Evolutionary conservation across 2,888 invertebrate species (phyloP).

Genomic region (Eupsilia transversa): DNA sequence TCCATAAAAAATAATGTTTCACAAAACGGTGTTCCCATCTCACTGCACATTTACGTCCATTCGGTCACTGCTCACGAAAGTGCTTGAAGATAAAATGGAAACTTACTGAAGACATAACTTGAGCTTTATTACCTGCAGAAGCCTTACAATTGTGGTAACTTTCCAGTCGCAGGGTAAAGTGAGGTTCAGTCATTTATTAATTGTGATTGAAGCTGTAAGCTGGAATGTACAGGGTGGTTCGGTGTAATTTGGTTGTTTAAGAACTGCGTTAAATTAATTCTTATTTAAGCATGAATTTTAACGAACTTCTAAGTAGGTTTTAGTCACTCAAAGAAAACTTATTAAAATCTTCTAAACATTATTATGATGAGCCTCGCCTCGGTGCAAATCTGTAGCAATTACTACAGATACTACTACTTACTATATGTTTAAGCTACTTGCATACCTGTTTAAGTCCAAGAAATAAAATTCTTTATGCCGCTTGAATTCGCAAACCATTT

Average conservation of each 20-base stretch:
- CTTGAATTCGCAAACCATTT: background rate
- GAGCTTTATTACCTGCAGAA: constrained; percentile 36
- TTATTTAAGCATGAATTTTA: too few species aligned
- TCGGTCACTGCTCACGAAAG: constrained; percentile 30
- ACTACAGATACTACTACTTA: too few species aligned
- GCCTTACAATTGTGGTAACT: constrained; percentile 24
- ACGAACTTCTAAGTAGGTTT: too few species aligned
- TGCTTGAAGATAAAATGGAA: constrained; percentile 29
- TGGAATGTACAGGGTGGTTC: background rate
- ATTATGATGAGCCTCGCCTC: too few species aligned
- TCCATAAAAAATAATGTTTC: constrained; percentile 20
- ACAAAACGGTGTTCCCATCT: constrained; percentile 18
- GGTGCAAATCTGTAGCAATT: too few species aligned
- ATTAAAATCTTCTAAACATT: too few species aligned
- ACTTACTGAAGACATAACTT: constrained; percentile 29
- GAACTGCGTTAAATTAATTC: too few species aligned
- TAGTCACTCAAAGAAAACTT: too few species aligned
- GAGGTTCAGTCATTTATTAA: constrained; percentile 6
- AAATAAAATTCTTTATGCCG: background rate
- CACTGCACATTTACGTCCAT: constrained; percentile 1
- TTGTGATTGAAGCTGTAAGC: background rate
- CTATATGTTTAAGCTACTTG: too few species aligned
- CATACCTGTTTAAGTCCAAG: too few species aligned
- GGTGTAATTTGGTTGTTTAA: background rate
- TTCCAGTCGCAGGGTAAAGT: background rate